Evolutionary conservation across 2,888 invertebrate genomes (phyloP).

Genomic region (Microctonus aethiopoides): DNA sequence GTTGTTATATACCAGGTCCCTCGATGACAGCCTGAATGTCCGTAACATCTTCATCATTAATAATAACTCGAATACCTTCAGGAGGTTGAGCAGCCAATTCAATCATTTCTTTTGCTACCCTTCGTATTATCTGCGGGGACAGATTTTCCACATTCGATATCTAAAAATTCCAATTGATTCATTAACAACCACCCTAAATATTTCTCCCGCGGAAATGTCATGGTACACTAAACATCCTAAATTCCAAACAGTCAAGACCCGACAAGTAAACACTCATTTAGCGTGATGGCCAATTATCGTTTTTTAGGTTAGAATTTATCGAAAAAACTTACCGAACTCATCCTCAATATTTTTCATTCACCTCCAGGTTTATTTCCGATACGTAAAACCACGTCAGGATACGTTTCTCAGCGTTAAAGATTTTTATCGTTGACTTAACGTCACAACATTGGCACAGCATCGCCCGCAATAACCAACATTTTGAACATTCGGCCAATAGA

Average conservation of each 20-base stretch:
- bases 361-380: slow-evolving; percentile 17
- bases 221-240: background rate
- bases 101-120: slow-evolving; percentile 89
- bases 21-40: slow-evolving; percentile 93
- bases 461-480: slow-evolving; percentile 63
- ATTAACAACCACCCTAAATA: no score
- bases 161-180: no score
- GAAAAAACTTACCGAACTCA: slow-evolving; percentile 58
- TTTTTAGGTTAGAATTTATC: background rate
- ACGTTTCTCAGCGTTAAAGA: slow-evolving; percentile 18
- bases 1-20: slow-evolving; percentile 77
- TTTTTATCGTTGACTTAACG: no score
- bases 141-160: slow-evolving; percentile 95
- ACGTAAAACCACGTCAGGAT: slow-evolving; percentile 12
- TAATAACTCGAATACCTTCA: slow-evolving; percentile 89
- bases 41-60: slow-evolving; percentile 93
- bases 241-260: background rate
- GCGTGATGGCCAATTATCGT: background rate
- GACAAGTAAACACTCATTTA: slow-evolving; percentile 30
- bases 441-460: slow-evolving; percentile 60
- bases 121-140: slow-evolving; percentile 90
- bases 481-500: slow-evolving; percentile 62
- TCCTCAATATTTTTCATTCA: slow-evolving; percentile 44
- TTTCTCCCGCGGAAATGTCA: slow-evolving; percentile 16
- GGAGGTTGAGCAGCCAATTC: slow-evolving; percentile 85